phyloP scores from a whole-genome alignment of 2,113 vertebrate genomes.

The Hemibagrus wyckioides region DNA sequence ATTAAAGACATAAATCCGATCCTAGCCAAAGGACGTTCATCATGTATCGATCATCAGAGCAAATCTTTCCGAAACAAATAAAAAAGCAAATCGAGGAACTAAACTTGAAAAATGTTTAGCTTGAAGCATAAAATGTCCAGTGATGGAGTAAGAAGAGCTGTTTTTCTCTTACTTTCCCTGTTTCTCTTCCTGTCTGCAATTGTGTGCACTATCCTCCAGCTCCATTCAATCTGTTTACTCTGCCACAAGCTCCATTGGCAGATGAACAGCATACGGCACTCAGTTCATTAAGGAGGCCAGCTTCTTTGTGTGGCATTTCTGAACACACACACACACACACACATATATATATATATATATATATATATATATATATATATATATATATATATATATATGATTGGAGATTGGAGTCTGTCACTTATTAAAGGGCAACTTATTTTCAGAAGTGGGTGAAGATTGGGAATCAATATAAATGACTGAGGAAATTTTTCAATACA shows the following conservation, averaged over 20 bases:
- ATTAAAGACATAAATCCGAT: background rate
- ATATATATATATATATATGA: background rate
- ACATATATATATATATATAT: background rate
- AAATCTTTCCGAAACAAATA: background rate
- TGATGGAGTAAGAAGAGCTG: background rate
- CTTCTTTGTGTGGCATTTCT: background rate
- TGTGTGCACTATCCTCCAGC: conserved; percentile 2
- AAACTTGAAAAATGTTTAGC: background rate
- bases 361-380: background rate
- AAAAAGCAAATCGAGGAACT: background rate
- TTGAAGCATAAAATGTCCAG: background rate
- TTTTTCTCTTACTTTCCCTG: conserved; percentile 3
- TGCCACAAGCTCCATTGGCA: conserved; percentile 7
- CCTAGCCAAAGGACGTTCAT: background rate
- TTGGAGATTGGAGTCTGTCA: too few species aligned
- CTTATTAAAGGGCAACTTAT: too few species aligned
- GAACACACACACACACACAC: background rate
- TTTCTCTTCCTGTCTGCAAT: background rate
- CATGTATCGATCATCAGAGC: background rate
- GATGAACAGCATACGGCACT: conserved; percentile 13
- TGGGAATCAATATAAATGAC: too few species aligned
- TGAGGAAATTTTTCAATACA: too few species aligned
- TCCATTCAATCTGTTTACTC: conserved; percentile 15
- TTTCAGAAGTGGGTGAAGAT: too few species aligned
- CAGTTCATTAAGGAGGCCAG: conserved; percentile 6